These are phyloP conservation scores for Trichopoda pennipes DNA, from an alignment of 2,888 invertebrate species.

Conservation along the genomic window DNA sequence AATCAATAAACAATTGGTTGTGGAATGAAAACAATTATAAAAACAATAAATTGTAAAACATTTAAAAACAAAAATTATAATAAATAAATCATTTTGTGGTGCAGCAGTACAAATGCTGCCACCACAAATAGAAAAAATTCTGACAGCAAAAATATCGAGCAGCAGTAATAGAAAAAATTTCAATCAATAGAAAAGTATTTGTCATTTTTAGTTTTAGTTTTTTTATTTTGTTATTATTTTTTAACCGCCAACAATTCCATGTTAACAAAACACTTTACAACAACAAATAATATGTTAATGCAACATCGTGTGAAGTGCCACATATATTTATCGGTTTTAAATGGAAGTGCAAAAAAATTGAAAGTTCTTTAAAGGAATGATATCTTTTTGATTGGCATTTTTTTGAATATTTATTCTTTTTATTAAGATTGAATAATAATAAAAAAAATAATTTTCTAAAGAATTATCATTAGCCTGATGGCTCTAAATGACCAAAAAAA, in stretches of 20 bases:
- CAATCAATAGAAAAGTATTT: constrained; percentile 42
- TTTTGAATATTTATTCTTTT: too few species aligned
- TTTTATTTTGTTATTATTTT: not conserved
- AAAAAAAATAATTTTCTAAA: too few species aligned
- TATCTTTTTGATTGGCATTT: not conserved
- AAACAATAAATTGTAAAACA: constrained; percentile 27
- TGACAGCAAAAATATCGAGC: constrained; percentile 45
- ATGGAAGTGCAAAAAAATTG: not conserved
- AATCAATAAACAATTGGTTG: constrained; percentile 22
- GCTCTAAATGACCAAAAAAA: too few species aligned
- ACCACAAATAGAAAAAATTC: constrained; percentile 46
- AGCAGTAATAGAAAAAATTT: constrained; percentile 34
- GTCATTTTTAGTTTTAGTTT: constrained; percentile 17
- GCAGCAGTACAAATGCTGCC: constrained; percentile 55
- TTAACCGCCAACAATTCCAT: constrained; percentile 51
- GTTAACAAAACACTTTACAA: constrained; percentile 62
- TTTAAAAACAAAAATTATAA: constrained; percentile 1
- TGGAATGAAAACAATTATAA: constrained; percentile 1
- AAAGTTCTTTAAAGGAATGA: constrained; percentile 13
- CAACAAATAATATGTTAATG: constrained; percentile 31
- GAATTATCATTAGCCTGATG: too few species aligned
- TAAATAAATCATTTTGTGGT: constrained; percentile 62
- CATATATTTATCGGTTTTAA: not conserved
- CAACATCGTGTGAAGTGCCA: constrained; percentile 18
- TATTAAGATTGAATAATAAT: too few species aligned